These are phyloP conservation scores for Sebastes reedi DNA, from an alignment of 2,797 vertebrate species.

Conservation along the genomic window DNA sequence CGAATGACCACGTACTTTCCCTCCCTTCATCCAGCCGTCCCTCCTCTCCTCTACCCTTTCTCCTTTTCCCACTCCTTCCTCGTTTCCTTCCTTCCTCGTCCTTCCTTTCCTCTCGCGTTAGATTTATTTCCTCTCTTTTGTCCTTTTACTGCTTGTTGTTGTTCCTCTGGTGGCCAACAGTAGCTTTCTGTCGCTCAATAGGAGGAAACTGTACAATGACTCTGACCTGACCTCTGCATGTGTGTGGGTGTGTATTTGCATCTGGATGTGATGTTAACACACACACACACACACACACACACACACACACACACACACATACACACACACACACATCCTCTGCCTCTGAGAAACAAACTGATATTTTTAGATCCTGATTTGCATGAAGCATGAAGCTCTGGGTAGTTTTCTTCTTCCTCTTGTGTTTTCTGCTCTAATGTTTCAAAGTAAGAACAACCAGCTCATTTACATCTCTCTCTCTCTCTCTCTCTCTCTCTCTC, in stretches of 20 bases:
- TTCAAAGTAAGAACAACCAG: background rate
- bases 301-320: conserved; percentile 5
- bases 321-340: conserved; percentile 33
- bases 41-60: background rate
- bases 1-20: background rate
- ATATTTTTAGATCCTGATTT: conserved; percentile 52
- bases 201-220: conserved; percentile 62
- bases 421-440: background rate
- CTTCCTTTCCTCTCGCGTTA: conserved; percentile 30
- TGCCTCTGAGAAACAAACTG: conserved; percentile 33
- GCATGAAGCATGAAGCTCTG: background rate
- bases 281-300: background rate
- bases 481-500: background rate
- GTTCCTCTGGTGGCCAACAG: conserved; percentile 46
- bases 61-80: background rate
- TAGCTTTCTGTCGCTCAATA: conserved; percentile 62
- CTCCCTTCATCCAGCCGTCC: background rate
- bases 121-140: conserved; percentile 69
- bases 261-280: conserved; percentile 30
- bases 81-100: conserved; percentile 28
- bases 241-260: conserved; percentile 7
- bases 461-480: no score
- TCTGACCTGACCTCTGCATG: conserved; percentile 29
- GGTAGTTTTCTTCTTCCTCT: background rate
- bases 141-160: conserved; percentile 43